Evolutionary conservation across 2,113 vertebrate species (phyloP).

Genomic region (Suncus etruscus): DNA sequence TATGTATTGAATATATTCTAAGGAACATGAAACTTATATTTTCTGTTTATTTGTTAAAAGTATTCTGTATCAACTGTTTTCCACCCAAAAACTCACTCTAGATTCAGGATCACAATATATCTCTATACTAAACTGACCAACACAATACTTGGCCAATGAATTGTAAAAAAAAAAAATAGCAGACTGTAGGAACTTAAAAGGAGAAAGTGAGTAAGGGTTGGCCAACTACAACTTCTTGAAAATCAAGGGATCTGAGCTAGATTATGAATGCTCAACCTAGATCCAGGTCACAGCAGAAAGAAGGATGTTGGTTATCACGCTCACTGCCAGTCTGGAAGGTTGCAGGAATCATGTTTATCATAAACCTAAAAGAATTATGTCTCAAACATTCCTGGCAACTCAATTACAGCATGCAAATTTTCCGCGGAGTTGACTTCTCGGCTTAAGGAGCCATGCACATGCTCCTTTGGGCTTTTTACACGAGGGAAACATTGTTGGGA

Average conservation of each 20-base stretch:
- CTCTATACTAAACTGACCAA: neutral
- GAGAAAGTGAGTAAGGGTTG: neutral
- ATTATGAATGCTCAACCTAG: neutral
- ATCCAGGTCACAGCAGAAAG: neutral
- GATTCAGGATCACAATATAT: neutral
- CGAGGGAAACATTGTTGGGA: constrained; percentile 80
- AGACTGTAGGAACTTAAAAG: neutral
- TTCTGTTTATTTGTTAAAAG: neutral
- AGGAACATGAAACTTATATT: neutral
- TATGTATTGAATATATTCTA: neutral
- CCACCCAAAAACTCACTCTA: neutral
- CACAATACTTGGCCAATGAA: neutral
- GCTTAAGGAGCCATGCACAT: constrained; percentile 52
- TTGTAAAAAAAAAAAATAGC: neutral
- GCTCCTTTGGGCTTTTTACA: constrained; percentile 68
- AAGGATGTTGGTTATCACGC: neutral
- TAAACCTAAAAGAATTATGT: constrained; percentile 36
- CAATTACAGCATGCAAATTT: constrained; percentile 76
- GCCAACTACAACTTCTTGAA: neutral
- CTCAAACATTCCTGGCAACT: constrained; percentile 70
- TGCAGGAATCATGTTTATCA: constrained; percentile 26
- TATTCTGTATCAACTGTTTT: neutral
- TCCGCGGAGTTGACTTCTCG: constrained; percentile 70
- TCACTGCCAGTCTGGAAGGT: constrained; percentile 22
- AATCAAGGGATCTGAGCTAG: neutral